phyloP scores from a whole-genome alignment of 2,113 vertebrate genomes.

The Heterocephalus glaber region DNA sequence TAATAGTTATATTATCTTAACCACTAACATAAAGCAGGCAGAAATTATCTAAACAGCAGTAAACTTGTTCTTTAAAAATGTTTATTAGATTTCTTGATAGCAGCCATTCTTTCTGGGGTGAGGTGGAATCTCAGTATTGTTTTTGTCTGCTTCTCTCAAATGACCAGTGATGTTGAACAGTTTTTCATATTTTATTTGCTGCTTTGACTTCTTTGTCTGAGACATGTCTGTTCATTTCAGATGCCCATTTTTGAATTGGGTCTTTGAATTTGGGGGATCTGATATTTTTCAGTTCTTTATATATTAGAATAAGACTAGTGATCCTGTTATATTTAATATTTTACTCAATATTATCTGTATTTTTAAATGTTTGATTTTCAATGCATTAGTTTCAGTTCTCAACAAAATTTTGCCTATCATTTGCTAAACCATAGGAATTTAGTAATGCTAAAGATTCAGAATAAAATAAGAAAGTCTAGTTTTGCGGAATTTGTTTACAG shows the following conservation, averaged over 20 bases:
- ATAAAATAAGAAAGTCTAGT: neutral
- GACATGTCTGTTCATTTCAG: too few relatives aligned
- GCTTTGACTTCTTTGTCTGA: too few relatives aligned
- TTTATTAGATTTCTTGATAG: too few relatives aligned
- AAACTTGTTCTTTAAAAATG: neutral
- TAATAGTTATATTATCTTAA: conserved; percentile 16
- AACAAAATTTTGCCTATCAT: neutral
- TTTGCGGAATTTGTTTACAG: neutral
- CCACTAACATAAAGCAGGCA: neutral
- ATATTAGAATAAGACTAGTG: conserved; percentile 27
- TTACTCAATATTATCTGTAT: neutral
- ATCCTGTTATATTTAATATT: neutral
- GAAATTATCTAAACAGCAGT: conserved; percentile 4
- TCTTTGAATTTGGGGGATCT: too few relatives aligned
- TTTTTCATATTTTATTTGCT: too few relatives aligned
- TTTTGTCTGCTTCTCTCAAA: too few relatives aligned
- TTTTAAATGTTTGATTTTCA: conserved; percentile 3
- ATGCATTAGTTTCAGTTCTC: conserved; percentile 36
- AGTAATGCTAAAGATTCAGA: neutral
- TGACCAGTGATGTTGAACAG: too few relatives aligned
- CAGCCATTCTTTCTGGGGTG: too few relatives aligned
- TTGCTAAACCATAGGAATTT: neutral
- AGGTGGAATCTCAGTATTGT: too few relatives aligned
- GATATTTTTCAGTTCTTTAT: too few relatives aligned
- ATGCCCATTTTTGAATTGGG: too few relatives aligned